A percentile compares a stretch with the other conserved stretches of the same genome.
Conservation (phyloP, 2,113 vertebrate genomes). For the Pelecanus crispus region DNA sequence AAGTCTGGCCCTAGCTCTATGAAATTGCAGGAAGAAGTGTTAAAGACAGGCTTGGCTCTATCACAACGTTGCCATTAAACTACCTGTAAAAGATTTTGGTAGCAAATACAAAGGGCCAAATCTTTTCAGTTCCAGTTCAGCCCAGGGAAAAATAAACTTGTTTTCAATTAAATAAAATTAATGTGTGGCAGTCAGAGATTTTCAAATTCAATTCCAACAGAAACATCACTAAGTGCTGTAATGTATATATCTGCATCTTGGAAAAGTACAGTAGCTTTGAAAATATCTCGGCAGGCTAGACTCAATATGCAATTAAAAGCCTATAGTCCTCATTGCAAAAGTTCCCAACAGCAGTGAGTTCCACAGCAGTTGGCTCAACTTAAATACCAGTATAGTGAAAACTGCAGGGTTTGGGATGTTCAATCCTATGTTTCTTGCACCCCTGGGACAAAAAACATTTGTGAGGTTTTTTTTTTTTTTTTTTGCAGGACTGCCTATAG, state of each 20-base stretch:
- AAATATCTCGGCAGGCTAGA: neutral
- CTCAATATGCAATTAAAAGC: neutral
- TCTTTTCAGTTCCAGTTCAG: neutral
- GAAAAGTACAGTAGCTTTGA: neutral
- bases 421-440: neutral
- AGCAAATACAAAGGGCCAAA: neutral
- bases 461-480: neutral
- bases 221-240: neutral
- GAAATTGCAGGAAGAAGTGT: neutral
- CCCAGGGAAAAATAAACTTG: neutral
- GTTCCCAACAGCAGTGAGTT: neutral
- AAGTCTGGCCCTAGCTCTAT: neutral
- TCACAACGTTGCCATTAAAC: neutral
- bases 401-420: neutral
- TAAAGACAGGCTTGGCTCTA: conserved; percentile 11
- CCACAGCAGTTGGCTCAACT: neutral
- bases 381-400: neutral
- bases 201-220: conserved; percentile 30
- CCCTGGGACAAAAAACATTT: neutral
- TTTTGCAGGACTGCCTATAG: neutral
- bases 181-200: neutral
- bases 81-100: conserved; percentile 1
- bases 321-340: neutral
- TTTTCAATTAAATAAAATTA: conserved; percentile 26
- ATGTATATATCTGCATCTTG: neutral